Evolutionary conservation across 30 jellyfish, hydroid and myxozoan species (phyloP), one percentile per base, ranked within the genome.

Genomic region (Aurelia coerulea): DNA sequence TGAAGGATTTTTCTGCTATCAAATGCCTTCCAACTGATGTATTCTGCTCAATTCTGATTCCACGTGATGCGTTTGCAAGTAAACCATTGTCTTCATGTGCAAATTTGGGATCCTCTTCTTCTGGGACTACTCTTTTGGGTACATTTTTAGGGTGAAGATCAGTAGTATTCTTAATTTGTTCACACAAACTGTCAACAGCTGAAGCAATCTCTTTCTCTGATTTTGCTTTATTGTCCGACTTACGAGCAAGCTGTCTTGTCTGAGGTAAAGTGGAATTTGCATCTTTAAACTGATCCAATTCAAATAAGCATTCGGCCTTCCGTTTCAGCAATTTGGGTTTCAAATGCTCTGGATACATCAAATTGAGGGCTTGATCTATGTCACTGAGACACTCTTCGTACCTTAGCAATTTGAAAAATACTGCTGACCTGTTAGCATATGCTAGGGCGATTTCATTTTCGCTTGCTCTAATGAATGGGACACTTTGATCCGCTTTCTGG

Each of bases 341-440:
- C 16, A 88, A 56, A 17, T 37, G 37, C 31, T 70, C 77, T 12
- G 97, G 97, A 59, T 90, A 94, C 10, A 68, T 66, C 41, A 49
- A 54, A 51, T 32, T 50, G 50, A 84, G 69, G 16, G 99, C 97
- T 60, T 1, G 37, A 1, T 82, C 84, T 50, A 94, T 94, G 70
- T 94, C 99, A 5, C n/a, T 73, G 16, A 94, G 76, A 65, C 99
- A 94, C 64, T 88, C 62, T 31, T 66, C 46, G 83, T 33, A 85
- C 42, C 37, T 33, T 10, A 65, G 50, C 80, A 52, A 58, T 33
- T 78, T 62, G 65, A 83, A 89, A 29, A 94, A 74, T 11, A 94
- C 97, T 10, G 99, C 99, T 4, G 99, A 88, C 54, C 99, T 97
- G 83, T 94, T 94, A 1, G 91, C 99, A 66, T 58, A 89, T 10